Base-by-base conservation (phyloP, 2,797 vertebrate species). In the Eulemur coronatus region DNA sequence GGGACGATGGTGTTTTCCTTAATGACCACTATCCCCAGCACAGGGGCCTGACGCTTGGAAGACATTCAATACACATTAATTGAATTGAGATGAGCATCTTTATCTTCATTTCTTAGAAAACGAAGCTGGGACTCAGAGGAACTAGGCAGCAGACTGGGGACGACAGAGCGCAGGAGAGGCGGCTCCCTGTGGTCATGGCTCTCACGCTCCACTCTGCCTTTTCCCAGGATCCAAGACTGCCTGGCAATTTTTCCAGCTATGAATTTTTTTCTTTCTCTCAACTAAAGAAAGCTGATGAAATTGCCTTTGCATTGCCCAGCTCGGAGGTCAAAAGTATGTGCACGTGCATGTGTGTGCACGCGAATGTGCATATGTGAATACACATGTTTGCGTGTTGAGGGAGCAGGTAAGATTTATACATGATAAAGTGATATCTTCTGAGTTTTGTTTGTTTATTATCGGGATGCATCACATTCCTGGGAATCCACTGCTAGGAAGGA, bases 241-340 rank as follows among this genome's bases (percentile, higher is more conserved):
- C 69, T 24, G 1, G 1, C 12, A 52, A 14, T 78, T 26, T 84
- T 55, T 48, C 46, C 1, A 91, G 67, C 46, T 91, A 48, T 63
- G 12, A 92, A 88, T 24, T 30, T 88, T 88, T 80, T 70, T 69
- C 43, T 94, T 91, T 87, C 69, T 90, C 33, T 81, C 69, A 93
- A 76, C 50, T 69, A 63, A 92, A 73, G 48, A 81, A 18, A 87
- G 7, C 5, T 65, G 22, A 75, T 38, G 24, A 78, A 59, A 63
- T 69, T 30, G 10, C 20, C 17, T 41, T 76, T 61, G 50, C 2
- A 0, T 88, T 93, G 15, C 3, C 30, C 61, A 65, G n/a, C 28
- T 70, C 91, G 24, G 73, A 95, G 33, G n/a, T 82, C 55, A n/a
- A 75, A 84, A 8, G 22, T 13, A 28, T 48, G 22, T 80, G 10